phyloP scores from a whole-genome alignment of 2,113 vertebrate species.

The Pandion haliaetus region DNA sequence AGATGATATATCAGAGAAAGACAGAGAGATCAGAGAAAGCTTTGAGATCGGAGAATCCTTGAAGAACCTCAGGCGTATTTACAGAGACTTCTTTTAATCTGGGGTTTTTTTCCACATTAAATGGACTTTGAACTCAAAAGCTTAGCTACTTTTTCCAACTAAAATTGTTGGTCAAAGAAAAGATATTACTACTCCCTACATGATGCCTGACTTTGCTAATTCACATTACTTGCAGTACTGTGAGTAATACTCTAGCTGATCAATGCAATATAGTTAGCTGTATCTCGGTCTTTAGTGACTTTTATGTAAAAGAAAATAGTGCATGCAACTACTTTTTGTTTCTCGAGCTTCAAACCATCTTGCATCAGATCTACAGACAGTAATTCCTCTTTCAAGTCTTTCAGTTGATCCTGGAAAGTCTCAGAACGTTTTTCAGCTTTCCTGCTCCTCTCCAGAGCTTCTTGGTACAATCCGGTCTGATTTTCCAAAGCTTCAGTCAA shows the following conservation, averaged over 20 bases:
- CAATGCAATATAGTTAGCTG: background rate
- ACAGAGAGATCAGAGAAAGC: background rate
- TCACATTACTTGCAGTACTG: background rate
- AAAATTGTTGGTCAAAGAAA: background rate
- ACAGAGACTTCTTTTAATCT: background rate
- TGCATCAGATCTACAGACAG: conserved; percentile 70
- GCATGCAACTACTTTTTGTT: conserved; percentile 78
- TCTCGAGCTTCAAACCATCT: conserved; percentile 78
- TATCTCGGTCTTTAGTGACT: background rate
- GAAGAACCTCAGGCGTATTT: background rate
- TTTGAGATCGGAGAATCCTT: background rate
- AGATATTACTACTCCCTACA: background rate
- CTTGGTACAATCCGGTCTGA: conserved; percentile 70
- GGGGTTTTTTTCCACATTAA: background rate
- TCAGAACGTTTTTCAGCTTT: conserved; percentile 78
- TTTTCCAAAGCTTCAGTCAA: conserved; percentile 74
- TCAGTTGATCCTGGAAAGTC: conserved; percentile 74
- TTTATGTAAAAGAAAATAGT: background rate
- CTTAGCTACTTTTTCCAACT: background rate
- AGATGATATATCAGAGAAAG: background rate
- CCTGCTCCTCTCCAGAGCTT: conserved; percentile 73
- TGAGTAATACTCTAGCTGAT: background rate
- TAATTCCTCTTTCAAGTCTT: conserved; percentile 79
- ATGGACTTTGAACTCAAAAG: background rate
- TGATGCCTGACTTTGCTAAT: background rate